Evolutionary conservation across 2,888 invertebrate genomes (phyloP).

Genomic region (Limnephilus marmoratus): DNA sequence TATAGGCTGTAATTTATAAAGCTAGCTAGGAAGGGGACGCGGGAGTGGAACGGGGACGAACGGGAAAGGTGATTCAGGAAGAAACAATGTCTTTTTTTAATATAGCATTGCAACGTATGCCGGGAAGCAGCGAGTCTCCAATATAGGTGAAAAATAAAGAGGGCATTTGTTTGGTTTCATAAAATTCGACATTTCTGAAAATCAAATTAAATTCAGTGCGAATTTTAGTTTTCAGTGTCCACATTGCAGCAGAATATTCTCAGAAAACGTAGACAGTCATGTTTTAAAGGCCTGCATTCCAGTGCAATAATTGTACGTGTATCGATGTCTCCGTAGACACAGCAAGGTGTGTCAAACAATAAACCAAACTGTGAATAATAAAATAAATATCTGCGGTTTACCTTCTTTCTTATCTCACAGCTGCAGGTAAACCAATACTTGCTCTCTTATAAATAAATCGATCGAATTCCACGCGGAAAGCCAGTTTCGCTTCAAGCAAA

Average conservation of each 20-base stretch:
- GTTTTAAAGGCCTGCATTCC: neutral
- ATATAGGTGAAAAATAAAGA: neutral
- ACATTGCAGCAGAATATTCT: neutral
- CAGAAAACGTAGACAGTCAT: neutral
- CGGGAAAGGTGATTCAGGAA: too few relatives aligned
- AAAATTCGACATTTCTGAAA: neutral
- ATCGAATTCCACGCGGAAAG: neutral
- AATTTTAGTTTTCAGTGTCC: neutral
- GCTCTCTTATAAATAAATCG: neutral
- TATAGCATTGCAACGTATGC: too few relatives aligned
- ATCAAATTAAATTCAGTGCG: neutral
- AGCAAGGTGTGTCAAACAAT: neutral
- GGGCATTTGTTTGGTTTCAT: neutral
- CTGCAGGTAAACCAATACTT: constrained; percentile 21
- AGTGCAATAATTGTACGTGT: neutral
- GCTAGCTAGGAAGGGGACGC: too few relatives aligned
- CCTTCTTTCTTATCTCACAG: constrained; percentile 4
- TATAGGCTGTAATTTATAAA: too few relatives aligned
- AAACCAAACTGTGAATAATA: neutral
- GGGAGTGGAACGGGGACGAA: too few relatives aligned
- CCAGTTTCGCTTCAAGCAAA: neutral
- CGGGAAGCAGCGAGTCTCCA: too few relatives aligned
- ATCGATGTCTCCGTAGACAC: neutral
- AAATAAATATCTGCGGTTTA: constrained; percentile 3
- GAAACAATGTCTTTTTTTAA: too few relatives aligned